Evolutionary conservation across 2,113 vertebrate genomes (phyloP).

Genomic region (Mastomys natalensis): DNA sequence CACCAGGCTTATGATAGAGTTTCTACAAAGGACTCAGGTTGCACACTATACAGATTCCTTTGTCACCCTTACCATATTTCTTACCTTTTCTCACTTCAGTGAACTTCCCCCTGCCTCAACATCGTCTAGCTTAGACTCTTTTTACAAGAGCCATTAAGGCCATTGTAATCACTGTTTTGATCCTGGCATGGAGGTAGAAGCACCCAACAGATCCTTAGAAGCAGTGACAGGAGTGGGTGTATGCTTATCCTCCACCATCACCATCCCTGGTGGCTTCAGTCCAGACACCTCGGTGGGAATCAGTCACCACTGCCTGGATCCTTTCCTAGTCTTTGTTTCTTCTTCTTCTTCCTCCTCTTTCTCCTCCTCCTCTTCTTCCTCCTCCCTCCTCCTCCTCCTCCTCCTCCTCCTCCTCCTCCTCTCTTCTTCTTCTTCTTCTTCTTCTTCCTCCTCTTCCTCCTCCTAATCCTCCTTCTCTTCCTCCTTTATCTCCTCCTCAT

Average conservation of each 20-base stretch:
- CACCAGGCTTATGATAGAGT: not conserved
- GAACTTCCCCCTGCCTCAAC: not conserved
- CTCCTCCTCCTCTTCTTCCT: too few relatives aligned
- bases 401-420: too few relatives aligned
- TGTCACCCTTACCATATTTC: accelerated
- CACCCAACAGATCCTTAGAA: not conserved
- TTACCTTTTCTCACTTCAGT: not conserved
- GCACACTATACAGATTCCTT: not conserved
- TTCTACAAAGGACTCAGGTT: not conserved
- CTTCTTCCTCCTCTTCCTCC: too few relatives aligned
- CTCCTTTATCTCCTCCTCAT: too few relatives aligned
- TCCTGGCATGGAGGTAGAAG: not conserved
- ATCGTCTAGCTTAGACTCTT: not conserved
- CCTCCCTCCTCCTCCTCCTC: too few relatives aligned
- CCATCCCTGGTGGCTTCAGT: not conserved
- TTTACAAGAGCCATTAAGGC: not conserved
- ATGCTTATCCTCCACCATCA: not conserved
- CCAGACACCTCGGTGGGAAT: too few relatives aligned
- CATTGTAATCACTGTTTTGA: not conserved
- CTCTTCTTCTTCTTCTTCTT: accelerated
- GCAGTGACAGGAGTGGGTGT: not conserved
- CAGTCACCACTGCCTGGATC: not conserved
- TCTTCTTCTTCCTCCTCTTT: too few relatives aligned
- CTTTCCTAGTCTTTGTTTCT: not conserved
- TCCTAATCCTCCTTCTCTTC: too few relatives aligned